Evolutionary conservation across 92 coral and sea anemone genomes (phyloP), one percentile per base, ranked within the genome.

Genomic region (Porites rus): DNA sequence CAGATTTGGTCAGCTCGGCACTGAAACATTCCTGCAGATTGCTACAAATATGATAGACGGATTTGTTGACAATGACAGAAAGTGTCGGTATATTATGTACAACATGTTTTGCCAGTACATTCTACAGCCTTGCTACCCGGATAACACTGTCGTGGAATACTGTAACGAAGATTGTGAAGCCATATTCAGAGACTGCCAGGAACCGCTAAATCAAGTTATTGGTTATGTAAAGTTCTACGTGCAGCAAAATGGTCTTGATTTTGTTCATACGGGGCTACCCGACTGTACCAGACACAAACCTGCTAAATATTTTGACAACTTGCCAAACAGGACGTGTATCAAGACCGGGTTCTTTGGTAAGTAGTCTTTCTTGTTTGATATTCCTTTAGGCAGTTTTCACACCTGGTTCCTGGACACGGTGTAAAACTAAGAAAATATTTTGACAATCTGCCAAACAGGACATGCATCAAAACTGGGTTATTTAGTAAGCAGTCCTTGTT

Each of bases 91-190:
- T 72, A 84, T 90, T 28, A 52, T 97, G 60, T 20, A 79, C 5
- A 93, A 87, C 66, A 51, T 97, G 87, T 61, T 97, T 59, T 97
- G 99, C 51, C 99, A 97, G 3, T 97, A 97, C 62, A 95, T 94
- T 1, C 66, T 95, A 17, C 92, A 94, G 0, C 99, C 99, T 0
- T 97, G 99, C 73, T 76, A 75, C 14, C 68, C 82, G 3, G 97
- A 97, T 51, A 91, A 90, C 65, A 77, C 87, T 0, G 46, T 84
- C 8, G 75, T 88, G 1, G 92, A 92, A 2, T 95, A 95, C 56
- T 97, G 99, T 21, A 84, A 88, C 18, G 93, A 90, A 52, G 99
- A 97, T 77, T 97, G 99, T 22, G 74, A 88, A 24, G 94, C 93
- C 43, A 95, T 93, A 76, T 94, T 93, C 56, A 70, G 74, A n/a